phyloP scores from a whole-genome alignment of 2,113 vertebrate genomes.

The Scolopax mira region DNA sequence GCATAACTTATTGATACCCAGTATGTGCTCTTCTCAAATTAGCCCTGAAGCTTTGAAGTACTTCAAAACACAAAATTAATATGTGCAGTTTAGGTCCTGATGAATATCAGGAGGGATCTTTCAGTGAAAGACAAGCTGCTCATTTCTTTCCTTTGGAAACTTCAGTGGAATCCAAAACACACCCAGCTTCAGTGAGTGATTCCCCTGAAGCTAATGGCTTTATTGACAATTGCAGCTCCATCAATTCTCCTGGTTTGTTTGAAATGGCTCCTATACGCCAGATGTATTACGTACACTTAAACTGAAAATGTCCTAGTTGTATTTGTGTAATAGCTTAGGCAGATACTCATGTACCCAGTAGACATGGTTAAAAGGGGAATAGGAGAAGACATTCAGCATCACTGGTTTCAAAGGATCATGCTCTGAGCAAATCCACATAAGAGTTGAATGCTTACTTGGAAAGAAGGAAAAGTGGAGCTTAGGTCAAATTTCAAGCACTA shows the following conservation, averaged over 20 bases:
- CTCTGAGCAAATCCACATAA: background rate
- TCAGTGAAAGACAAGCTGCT: background rate
- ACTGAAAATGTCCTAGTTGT: background rate
- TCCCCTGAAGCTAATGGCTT: constrained; percentile 4
- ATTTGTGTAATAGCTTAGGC: background rate
- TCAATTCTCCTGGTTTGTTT: background rate
- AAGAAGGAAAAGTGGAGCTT: background rate
- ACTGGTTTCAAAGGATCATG: background rate
- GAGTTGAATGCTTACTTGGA: background rate
- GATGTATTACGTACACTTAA: background rate
- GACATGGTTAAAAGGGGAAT: background rate
- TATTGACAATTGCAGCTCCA: constrained; percentile 10
- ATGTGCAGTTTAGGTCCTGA: background rate
- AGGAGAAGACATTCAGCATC: background rate
- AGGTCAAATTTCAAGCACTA: background rate
- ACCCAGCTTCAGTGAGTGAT: background rate
- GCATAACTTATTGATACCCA: background rate
- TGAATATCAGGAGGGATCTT: background rate
- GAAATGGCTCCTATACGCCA: background rate
- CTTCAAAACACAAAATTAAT: background rate
- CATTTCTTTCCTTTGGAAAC: background rate
- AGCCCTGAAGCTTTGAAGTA: background rate
- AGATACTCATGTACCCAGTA: background rate
- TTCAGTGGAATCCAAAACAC: background rate
- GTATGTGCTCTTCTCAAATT: background rate